Evolutionary conservation across 2,113 vertebrate genomes (phyloP).

Genomic region (Rhea pennata): DNA sequence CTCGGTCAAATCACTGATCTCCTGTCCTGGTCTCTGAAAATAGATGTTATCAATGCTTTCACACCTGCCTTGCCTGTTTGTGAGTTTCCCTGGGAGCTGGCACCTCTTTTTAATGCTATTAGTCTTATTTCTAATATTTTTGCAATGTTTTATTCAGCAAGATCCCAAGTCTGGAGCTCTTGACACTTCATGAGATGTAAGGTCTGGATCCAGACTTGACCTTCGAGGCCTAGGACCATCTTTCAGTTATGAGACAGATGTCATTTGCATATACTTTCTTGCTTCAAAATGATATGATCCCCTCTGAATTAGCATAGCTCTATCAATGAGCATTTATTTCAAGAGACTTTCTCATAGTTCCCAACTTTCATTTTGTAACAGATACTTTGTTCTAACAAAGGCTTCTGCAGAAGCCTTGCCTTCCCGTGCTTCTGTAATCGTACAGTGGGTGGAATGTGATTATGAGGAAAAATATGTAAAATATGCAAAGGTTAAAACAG

Average conservation of each 20-base stretch:
- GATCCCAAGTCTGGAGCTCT: not conserved
- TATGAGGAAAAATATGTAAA: not conserved
- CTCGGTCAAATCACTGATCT: not conserved
- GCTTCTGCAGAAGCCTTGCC: not conserved
- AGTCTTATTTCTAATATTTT: not conserved
- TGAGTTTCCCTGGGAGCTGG: not conserved
- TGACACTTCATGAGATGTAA: not conserved
- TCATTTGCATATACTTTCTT: not conserved
- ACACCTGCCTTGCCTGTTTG: not conserved
- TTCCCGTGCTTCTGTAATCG: not conserved
- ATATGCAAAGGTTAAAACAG: constrained; percentile 38
- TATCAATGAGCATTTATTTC: constrained; percentile 30
- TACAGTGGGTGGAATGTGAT: constrained; percentile 26
- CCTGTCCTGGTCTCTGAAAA: not conserved
- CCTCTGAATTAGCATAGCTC: not conserved
- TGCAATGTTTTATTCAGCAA: not conserved
- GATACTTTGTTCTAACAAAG: not conserved
- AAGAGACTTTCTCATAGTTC: not conserved
- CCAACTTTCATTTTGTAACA: not conserved
- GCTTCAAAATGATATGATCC: not conserved
- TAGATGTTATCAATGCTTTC: not conserved
- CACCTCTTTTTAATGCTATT: not conserved
- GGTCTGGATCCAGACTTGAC: not conserved
- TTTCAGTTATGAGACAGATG: not conserved
- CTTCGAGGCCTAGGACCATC: not conserved